Evolutionary conservation across 1,140 invertebrate genomes (phyloP).

Genomic region (Plodia interpunctella): DNA sequence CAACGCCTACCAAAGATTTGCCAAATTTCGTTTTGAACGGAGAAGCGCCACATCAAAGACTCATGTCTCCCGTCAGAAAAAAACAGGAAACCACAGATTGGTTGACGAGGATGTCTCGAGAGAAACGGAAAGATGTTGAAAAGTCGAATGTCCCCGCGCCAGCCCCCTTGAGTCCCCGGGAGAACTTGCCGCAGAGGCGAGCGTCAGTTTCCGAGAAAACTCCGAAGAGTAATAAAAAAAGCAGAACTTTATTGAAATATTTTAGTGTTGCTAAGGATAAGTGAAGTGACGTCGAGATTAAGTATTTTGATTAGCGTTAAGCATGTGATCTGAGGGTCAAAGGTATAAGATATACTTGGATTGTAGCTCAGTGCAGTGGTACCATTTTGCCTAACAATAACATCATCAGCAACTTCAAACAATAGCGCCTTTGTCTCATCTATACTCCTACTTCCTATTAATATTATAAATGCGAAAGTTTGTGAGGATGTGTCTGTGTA

Average conservation of each 20-base stretch:
- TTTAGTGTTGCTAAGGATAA: constrained; percentile 44
- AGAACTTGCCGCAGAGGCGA: constrained; percentile 72
- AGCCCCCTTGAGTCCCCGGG: constrained; percentile 79
- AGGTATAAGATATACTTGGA: too few relatives aligned
- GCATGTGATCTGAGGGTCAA: too few relatives aligned
- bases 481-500: too few relatives aligned
- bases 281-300: constrained; percentile 14
- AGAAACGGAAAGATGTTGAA: constrained; percentile 53
- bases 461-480: too few relatives aligned
- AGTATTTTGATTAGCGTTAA: neutral
- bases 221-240: constrained; percentile 38
- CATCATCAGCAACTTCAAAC: too few relatives aligned
- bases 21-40: constrained; percentile 88
- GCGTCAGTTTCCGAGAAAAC: constrained; percentile 51
- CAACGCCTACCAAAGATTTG: constrained; percentile 84
- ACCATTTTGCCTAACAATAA: too few relatives aligned
- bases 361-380: too few relatives aligned
- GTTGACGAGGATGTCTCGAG: constrained; percentile 83
- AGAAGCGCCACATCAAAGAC: constrained; percentile 83
- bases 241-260: constrained; percentile 55
- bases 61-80: constrained; percentile 83
- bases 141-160: constrained; percentile 76
- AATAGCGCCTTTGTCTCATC: too few relatives aligned
- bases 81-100: constrained; percentile 83
- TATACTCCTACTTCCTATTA: too few relatives aligned